Conservation (phyloP, 2,797 vertebrate species). For the Sebastolobus altivelis region DNA sequence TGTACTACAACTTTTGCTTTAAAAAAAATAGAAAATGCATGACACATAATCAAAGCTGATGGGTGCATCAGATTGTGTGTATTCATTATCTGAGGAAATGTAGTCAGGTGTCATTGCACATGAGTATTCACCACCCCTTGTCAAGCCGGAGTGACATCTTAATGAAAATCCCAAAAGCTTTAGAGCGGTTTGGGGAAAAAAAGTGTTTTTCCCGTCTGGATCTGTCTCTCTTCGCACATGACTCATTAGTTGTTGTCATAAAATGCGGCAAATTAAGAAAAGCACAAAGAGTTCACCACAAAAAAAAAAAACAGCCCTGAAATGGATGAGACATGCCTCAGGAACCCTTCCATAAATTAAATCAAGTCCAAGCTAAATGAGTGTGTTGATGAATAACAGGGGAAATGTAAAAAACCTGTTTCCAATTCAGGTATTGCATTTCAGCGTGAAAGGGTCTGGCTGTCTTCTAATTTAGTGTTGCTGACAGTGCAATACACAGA, state of each 20-base stretch:
- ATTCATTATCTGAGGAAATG: constrained; percentile 2
- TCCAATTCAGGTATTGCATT: constrained; percentile 58
- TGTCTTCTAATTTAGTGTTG: constrained; percentile 45
- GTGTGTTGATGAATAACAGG: constrained; percentile 49
- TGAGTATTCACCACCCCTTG: constrained; percentile 13
- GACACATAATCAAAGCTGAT: not conserved
- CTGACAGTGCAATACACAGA: constrained; percentile 52
- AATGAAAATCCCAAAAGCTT: constrained; percentile 10
- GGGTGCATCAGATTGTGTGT: not conserved
- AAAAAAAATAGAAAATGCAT: not conserved
- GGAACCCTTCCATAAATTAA: constrained; percentile 43
- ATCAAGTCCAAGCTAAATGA: constrained; percentile 52
- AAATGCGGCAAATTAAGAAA: constrained; percentile 27
- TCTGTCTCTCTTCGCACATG: not conserved
- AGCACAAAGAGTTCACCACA: not conserved
- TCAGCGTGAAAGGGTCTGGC: constrained; percentile 36
- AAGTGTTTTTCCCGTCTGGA: not conserved
- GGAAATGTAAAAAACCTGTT: constrained; percentile 43
- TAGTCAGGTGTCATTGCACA: not conserved
- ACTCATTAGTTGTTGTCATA: constrained; percentile 21
- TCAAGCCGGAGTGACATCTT: not conserved
- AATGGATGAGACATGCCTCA: constrained; percentile 33
- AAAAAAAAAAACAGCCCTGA: not conserved
- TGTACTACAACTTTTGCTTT: not conserved
- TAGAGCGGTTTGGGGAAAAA: not conserved